phyloP scores from a whole-genome alignment of 2,888 invertebrate genomes.

The Tenthredo scrophulariae region DNA sequence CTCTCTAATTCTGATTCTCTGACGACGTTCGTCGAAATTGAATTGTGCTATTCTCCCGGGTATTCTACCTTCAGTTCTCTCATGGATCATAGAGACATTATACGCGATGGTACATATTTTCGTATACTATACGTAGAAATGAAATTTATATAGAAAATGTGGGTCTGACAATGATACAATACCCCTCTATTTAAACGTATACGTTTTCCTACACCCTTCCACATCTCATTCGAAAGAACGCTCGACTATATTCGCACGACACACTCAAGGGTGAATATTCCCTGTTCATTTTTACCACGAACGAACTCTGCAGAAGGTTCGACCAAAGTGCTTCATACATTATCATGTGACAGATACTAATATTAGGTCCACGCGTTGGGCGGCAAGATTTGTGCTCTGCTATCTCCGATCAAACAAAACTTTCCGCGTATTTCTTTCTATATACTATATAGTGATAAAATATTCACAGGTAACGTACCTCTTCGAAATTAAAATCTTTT shows the following conservation, averaged over 20 bases:
- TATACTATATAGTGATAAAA: neutral
- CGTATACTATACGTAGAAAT: conserved; percentile 1
- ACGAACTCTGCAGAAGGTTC: conserved; percentile 47
- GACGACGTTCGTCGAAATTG: neutral
- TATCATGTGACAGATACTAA: conserved; percentile 51
- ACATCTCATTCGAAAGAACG: conserved; percentile 34
- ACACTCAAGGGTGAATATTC: conserved; percentile 44
- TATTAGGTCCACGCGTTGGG: conserved; percentile 51
- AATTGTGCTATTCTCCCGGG: neutral
- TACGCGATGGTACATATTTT: conserved; percentile 1
- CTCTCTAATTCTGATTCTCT: neutral
- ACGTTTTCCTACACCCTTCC: conserved; percentile 28
- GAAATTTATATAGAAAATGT: conserved; percentile 51
- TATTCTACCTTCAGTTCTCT: neutral
- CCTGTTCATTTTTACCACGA: conserved; percentile 50
- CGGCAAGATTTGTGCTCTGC: conserved; percentile 44
- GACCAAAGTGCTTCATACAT: conserved; percentile 53
- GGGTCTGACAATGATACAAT: conserved; percentile 56
- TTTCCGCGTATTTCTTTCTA: neutral
- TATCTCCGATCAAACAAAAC: conserved; percentile 51
- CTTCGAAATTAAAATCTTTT: neutral
- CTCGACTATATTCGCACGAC: conserved; percentile 39
- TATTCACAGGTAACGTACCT: conserved; percentile 1
- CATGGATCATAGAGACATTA: conserved; percentile 3
- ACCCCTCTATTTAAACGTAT: conserved; percentile 52